Conservation (phyloP, 2,797 vertebrate species). For the Malurus splendens region DNA sequence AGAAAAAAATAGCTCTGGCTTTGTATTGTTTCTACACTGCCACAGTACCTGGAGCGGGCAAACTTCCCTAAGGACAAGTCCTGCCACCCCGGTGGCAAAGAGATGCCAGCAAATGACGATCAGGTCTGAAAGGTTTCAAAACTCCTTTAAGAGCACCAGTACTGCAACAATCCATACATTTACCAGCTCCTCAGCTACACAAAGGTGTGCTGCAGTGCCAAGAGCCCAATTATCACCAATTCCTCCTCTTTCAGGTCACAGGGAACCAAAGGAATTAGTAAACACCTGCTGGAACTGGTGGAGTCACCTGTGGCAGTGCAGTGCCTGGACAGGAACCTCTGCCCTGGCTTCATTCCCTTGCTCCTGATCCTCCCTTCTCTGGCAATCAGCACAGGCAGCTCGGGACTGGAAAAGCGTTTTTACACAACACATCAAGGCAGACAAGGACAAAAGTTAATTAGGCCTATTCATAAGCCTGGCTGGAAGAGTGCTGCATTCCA, state of each 20-base stretch:
- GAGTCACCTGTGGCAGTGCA: neutral
- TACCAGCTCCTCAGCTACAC: neutral
- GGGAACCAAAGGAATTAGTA: neutral
- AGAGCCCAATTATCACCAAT: neutral
- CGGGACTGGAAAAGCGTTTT: neutral
- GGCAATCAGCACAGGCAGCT: neutral
- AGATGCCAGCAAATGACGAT: neutral
- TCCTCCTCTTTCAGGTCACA: neutral
- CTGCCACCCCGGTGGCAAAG: neutral
- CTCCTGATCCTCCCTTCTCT: neutral
- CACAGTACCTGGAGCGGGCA: neutral
- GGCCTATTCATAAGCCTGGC: conserved; percentile 24
- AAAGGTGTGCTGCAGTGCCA: neutral
- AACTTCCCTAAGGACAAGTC: neutral
- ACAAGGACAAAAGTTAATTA: conserved; percentile 49
- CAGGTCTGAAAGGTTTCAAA: neutral
- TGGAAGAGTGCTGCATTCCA: conserved; percentile 22
- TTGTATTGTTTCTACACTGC: neutral
- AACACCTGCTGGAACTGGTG: neutral
- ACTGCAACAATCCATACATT: neutral
- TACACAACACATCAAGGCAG: conserved; percentile 12
- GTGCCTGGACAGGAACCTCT: neutral
- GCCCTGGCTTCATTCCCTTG: neutral
- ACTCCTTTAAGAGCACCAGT: neutral
- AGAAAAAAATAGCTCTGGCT: neutral